These are phyloP conservation scores for Drosophila aff. DNA, from an alignment of 1,140 invertebrate species.

Conservation along the genomic window DNA sequence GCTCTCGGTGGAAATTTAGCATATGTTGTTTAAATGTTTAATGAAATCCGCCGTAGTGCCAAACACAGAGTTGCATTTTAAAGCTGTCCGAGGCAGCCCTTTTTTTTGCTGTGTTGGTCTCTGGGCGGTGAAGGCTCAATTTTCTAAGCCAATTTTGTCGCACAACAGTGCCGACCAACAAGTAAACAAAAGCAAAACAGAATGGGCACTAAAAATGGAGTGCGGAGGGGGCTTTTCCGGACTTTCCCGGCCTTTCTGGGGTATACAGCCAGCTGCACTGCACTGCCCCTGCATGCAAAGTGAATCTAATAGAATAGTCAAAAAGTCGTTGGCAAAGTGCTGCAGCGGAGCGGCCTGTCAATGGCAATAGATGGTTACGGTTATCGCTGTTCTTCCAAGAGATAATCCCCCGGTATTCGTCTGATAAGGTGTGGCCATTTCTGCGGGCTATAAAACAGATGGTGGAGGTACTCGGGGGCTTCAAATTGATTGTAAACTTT, in stretches of 20 bases:
- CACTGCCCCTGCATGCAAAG: conserved; percentile 43
- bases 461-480: not conserved
- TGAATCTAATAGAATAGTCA: conserved; percentile 63
- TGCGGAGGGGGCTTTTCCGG: conserved; percentile 1
- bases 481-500: not conserved
- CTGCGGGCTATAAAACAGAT: conserved; percentile 21
- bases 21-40: conserved; percentile 82
- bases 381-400: conserved; percentile 11
- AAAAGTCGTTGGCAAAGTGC: conserved; percentile 48
- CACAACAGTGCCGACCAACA: conserved; percentile 53
- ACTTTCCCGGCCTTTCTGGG: not conserved
- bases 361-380: conserved; percentile 68
- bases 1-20: conserved; percentile 69
- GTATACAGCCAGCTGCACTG: conserved; percentile 9
- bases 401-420: conserved; percentile 40
- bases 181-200: conserved; percentile 49
- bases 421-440: conserved; percentile 38
- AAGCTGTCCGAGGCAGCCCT: conserved; percentile 40
- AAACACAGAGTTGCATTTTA: conserved; percentile 80
- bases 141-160: conserved; percentile 81
- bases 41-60: conserved; percentile 77
- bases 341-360: conserved; percentile 33
- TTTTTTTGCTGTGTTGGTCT: conserved; percentile 11
- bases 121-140: conserved; percentile 69
- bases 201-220: conserved; percentile 30